Base-by-base conservation (phyloP, 2,797 vertebrate species). In the Gambusia yucatana region DNA sequence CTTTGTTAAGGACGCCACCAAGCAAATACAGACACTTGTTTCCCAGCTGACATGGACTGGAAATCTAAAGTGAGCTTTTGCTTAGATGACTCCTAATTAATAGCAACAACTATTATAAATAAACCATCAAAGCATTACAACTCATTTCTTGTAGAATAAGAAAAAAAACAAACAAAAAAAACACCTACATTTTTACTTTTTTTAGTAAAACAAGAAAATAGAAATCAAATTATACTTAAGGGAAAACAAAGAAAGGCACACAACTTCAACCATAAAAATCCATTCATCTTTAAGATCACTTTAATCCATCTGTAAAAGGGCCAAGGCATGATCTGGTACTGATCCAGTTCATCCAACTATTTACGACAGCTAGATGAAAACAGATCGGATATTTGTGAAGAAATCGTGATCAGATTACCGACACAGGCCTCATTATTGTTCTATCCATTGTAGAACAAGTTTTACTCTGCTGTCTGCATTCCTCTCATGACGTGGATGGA, bases 281-380 rank as follows among this genome's bases (percentile, higher is more conserved):
- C 16, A 63, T 9, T 67, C 63, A 10, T 63, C 6, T 63, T 36
- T 17, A 59, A 59, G 5, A 30, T 59, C 1, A 1, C 28, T 33
- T 59, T 33, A 16, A 63, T 33, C 16, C 7, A 41, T 11, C 3
- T 65, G 36, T 20, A 16, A 30, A 16, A 61, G 33, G 30, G 14
- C 8, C 22, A 22, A 1, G 36, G 4, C 10, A 25, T 22, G 1
- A 67, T n/a, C 39, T 70, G 67, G 25, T 6, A n/a, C 39, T 13
- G 25, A 44, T 70, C 22, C 39, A 41, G 2, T 70, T 16, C 11
- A 28, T n/a, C 39, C 67, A 41, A 70, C 22, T 44, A 69, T 69
- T 69, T 69, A n/a, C 11, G n/a, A 43, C 39, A 44, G 65, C 22
- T n/a, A 69, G 41, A 69, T n/a, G 41, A 69, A 69, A 44, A 70